These are phyloP conservation scores for Danio tinwini DNA, from an alignment of 2,797 vertebrate species.

Conservation along the genomic window DNA sequence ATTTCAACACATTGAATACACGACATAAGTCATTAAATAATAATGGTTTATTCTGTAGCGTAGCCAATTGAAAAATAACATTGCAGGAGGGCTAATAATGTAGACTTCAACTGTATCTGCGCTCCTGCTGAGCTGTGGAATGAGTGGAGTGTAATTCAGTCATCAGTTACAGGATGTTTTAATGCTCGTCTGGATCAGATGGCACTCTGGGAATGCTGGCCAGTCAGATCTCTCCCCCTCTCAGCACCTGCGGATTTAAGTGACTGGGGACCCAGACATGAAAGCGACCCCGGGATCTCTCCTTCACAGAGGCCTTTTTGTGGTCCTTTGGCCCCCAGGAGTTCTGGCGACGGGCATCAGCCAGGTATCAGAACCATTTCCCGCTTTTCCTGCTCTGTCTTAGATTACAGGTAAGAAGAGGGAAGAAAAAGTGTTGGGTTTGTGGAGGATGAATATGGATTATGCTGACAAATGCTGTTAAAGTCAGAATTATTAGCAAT, in stretches of 20 bases:
- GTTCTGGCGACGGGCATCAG: constrained; percentile 40
- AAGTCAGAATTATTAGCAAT: too few relatives aligned
- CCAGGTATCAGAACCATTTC: constrained; percentile 56
- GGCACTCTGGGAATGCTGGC: constrained; percentile 51
- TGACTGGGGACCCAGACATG: constrained; percentile 45
- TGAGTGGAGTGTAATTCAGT: constrained; percentile 33
- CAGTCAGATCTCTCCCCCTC: constrained; percentile 34
- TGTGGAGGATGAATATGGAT: constrained; percentile 11
- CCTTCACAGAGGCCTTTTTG: constrained; percentile 59
- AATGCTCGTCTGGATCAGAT: constrained; percentile 56
- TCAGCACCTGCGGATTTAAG: constrained; percentile 59
- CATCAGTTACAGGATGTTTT: constrained; percentile 50
- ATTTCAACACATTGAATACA: too few relatives aligned
- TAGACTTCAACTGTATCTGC: too few relatives aligned
- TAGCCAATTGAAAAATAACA: too few relatives aligned
- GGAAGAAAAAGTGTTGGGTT: constrained; percentile 16
- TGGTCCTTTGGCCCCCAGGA: constrained; percentile 40
- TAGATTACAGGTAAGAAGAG: constrained; percentile 41
- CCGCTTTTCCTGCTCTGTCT: constrained; percentile 40
- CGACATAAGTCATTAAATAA: too few relatives aligned
- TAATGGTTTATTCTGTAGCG: too few relatives aligned
- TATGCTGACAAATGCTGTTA: too few relatives aligned
- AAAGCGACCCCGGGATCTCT: constrained; percentile 37
- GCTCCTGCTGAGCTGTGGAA: constrained; percentile 34
- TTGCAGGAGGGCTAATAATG: too few relatives aligned